phyloP scores from a whole-genome alignment of 1,140 invertebrate species.

The Leptoteleia sp. region DNA sequence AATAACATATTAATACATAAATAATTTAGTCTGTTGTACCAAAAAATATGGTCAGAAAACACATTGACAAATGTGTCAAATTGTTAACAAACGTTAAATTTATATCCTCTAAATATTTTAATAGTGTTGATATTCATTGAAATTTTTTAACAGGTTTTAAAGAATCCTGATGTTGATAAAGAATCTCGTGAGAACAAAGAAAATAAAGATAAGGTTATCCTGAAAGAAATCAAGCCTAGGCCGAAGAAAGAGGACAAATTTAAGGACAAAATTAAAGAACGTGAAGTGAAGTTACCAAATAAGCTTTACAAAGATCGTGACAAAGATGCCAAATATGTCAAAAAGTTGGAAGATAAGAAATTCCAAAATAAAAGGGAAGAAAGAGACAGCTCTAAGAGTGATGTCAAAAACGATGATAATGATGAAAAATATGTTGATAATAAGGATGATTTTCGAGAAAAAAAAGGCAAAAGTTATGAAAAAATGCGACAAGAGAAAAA shows the following conservation, averaged over 20 bases:
- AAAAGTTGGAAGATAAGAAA: constrained; percentile 80
- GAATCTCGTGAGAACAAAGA: constrained; percentile 78
- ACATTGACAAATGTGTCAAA: too few species aligned
- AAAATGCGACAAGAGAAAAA: constrained; percentile 80
- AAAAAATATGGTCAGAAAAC: too few species aligned
- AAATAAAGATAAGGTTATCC: constrained; percentile 73
- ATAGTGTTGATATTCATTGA: too few species aligned
- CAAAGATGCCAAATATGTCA: constrained; percentile 78
- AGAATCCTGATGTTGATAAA: constrained; percentile 77
- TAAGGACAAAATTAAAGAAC: constrained; percentile 74
- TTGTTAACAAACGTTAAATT: too few species aligned
- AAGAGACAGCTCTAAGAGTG: constrained; percentile 66
- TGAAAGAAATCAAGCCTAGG: constrained; percentile 76
- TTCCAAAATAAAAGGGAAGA: constrained; percentile 71
- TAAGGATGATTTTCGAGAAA: constrained; percentile 76
- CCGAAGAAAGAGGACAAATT: constrained; percentile 77
- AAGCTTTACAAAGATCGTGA: constrained; percentile 79
- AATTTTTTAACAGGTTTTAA: constrained; percentile 61
- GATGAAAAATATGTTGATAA: constrained; percentile 64
- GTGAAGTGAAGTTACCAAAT: constrained; percentile 70
- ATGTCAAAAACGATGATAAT: constrained; percentile 66
- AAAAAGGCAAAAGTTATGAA: constrained; percentile 79
- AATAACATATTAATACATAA: too few species aligned
- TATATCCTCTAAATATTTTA: too few species aligned
- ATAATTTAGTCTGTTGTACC: too few species aligned